Percentiles rank a stretch among this genome's conserved stretches.
phyloP scores from a whole-genome alignment of 2,888 invertebrate genomes.

The Pilophorus perplexus region DNA sequence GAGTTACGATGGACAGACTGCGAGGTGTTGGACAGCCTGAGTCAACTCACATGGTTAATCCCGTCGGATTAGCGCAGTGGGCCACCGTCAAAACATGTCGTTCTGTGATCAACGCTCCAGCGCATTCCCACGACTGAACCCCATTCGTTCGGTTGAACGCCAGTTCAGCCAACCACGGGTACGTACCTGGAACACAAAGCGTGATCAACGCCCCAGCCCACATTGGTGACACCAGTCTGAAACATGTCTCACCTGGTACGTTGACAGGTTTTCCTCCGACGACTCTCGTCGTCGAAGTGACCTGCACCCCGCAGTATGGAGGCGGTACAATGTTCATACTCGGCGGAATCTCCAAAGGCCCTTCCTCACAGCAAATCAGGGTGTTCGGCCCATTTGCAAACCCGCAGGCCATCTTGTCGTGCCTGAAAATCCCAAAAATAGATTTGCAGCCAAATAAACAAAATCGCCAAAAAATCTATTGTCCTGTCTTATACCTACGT shows the following conservation, averaged over 20 bases:
- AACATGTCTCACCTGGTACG: constrained; percentile 17
- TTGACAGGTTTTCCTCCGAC: constrained; percentile 16
- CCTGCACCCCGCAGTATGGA: constrained; percentile 30
- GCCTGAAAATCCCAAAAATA: not conserved
- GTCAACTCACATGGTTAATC: constrained; percentile 21
- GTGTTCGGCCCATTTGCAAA: constrained; percentile 10
- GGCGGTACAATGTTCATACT: constrained; percentile 2
- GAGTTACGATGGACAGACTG: no score
- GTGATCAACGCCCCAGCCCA: no score
- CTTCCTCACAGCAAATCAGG: constrained; percentile 25
- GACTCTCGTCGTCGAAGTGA: not conserved
- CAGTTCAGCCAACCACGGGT: constrained; percentile 27
- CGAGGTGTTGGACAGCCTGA: no score
- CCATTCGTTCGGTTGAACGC: constrained; percentile 50
- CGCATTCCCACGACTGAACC: constrained; percentile 57
- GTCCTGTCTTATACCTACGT: not conserved
- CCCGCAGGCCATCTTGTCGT: constrained; percentile 27
- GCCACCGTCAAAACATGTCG: constrained; percentile 75
- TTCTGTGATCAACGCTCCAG: constrained; percentile 66
- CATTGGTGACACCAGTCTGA: no score
- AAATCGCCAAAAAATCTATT: no score
- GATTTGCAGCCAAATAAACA: no score
- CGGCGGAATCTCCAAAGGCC: constrained; percentile 5
- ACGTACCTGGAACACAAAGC: constrained; percentile 25
- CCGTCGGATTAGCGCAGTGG: constrained; percentile 64